Base-by-base conservation (phyloP, 2,797 vertebrate genomes). In the Crenuchus spilurus region DNA sequence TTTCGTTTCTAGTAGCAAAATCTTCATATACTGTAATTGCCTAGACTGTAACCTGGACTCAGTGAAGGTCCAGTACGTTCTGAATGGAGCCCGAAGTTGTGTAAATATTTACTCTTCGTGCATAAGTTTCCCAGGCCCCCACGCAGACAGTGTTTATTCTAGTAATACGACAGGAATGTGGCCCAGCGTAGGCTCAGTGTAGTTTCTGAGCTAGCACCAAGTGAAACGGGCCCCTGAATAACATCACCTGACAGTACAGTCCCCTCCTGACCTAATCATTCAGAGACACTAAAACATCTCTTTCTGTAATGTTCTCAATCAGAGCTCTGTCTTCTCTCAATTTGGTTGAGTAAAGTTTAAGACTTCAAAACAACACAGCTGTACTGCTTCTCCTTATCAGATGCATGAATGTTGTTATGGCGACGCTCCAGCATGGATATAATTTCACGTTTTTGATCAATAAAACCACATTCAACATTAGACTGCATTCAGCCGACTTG, bases 41-140 rank as follows among this genome's bases (percentile, higher is more conserved):
- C 37, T 46, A n/a, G 26, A 81, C 63, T 44, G 1, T 61, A 76
- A 73, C 33, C 52, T 78, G 33, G 58, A 75, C 75, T 80, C 63
- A 63, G 55, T 46, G 54, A 74, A 76, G 48, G 28, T 57, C 44
- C 70, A 22, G 62, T 57, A 79, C 63, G 51, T 75, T 80, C 64
- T 75, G 63, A 78, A 79, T 74, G 69, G 70, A 72, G 51, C 54
- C 58, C 33, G 39, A 74, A 70, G 72, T 79, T 72, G 76, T 77
- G 65, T 82, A 85, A 85, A 87, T 84, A 87, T 85, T 84, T 82
- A 77, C 66, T 31, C 60, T 76, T 74, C 39, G 46, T 80, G 85
- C 65, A 69, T 70, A 77, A 78, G 76, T 68, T 83, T 83, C 76
- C 75, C 81, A 80, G 61, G 68, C 70, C 79, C 76, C 80, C 49